A percentile compares a stretch with the other conserved stretches of the same genome.
Conservation (phyloP, 53 echinoderm and acorn worm genomes). For the Echinometra lucunter region DNA sequence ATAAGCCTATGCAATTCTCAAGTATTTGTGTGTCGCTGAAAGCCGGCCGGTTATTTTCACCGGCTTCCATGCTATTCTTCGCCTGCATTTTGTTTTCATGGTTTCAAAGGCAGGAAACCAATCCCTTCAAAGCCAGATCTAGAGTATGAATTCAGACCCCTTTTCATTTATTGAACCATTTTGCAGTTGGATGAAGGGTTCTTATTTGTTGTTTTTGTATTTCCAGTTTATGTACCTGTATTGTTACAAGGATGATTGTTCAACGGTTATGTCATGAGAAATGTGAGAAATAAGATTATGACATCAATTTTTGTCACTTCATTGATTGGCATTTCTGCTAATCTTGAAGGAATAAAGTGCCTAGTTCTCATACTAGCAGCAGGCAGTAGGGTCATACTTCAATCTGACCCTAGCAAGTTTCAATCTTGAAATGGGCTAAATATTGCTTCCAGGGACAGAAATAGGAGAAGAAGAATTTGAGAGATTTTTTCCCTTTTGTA, state of each 20-base stretch:
- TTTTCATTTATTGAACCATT: neutral
- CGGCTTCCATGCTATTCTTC: slow-evolving; percentile 21
- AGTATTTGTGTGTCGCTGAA: slow-evolving; percentile 7
- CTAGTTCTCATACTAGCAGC: neutral
- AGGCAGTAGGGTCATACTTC: neutral
- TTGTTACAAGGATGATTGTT: neutral
- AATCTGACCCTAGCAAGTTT: slow-evolving; percentile 33
- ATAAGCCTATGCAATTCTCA: too few relatives aligned
- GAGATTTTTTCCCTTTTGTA: neutral
- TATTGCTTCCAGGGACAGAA: slow-evolving; percentile 49
- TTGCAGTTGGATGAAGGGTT: neutral
- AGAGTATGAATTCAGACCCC: slow-evolving; percentile 37
- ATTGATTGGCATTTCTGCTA: too few relatives aligned
- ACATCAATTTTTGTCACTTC: too few relatives aligned
- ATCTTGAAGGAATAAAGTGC: too few relatives aligned
- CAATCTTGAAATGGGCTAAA: slow-evolving; percentile 47
- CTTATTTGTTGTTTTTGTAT: neutral
- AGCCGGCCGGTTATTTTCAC: slow-evolving; percentile 42
- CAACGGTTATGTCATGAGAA: too few relatives aligned
- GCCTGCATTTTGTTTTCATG: neutral
- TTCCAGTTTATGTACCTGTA: neutral
- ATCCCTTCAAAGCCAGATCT: slow-evolving; percentile 1
- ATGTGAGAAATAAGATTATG: too few relatives aligned
- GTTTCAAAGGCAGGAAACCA: slow-evolving; percentile 55
- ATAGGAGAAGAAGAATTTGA: slow-evolving; percentile 21